Base-by-base conservation (phyloP, 2,888 invertebrate species). In the Saturnia japonica region DNA sequence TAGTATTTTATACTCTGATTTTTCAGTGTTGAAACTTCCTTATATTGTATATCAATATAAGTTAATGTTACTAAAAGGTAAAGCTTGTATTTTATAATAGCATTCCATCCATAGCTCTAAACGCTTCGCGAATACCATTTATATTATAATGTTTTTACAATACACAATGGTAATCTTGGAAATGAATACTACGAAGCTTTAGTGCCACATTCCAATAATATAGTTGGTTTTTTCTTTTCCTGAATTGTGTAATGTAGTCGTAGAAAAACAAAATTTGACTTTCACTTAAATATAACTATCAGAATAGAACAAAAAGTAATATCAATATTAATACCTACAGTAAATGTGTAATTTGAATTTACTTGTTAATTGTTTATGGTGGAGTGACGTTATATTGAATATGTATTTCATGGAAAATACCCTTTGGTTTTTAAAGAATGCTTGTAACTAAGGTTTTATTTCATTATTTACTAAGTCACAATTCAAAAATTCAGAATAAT, bases 91-190 rank as follows among this genome's bases (percentile, higher is more conserved):
- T 79, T 74, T 75, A 79, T 78, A 77, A 77, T 78, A 76, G 84
- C 85, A 88, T 88, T 88, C 88, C 88, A 88, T 87, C 88, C 86
- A 85, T 80, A 81, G 78, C 72, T 74, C 78, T 76, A 73, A 74
- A 69, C 70, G 75, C 74, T 77, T 75, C 64, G 74, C 73, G 72
- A 71, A 73, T 77, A 74, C 70, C 70, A 74, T 75, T 72, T 74
- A 71, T 70, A 68, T 73, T 74, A 67, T 69, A 66, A 70, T 42
- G 67, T 47, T 47, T 67, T 45, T 60, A 45, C 22, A 71, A 57
- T 57, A 25, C 22, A 40, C 51, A 72, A 73, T 68, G 73, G 71
- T 69, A 72, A 70, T 79, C 72, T 74, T 73, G 60, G 70, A 70
- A 73, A 75, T 73, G 68, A 72, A 75, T 80, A 83, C 85, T 84